A percentile compares a stretch with the other conserved stretches of the same genome.
Conservation (phyloP, 37 sponge, comb jelly and placozoan species). For the Axinella damicornis region DNA sequence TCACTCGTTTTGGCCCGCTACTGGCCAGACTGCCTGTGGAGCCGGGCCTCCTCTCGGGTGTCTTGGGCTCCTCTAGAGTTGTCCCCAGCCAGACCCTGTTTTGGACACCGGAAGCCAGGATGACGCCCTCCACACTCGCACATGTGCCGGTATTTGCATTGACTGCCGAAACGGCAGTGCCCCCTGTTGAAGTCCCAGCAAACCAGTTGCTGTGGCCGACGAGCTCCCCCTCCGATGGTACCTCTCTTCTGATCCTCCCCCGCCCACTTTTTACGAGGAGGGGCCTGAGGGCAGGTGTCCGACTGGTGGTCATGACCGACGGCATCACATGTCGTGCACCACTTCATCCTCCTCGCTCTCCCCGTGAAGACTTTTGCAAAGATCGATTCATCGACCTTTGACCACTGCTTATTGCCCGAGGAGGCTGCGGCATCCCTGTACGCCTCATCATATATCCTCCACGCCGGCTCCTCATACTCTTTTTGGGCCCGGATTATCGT, state of each 20-base stretch:
- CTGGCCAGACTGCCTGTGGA: no score
- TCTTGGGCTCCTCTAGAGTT: no score
- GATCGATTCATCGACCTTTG: neutral
- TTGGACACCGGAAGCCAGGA: neutral
- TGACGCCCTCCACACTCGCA: conserved; percentile 5
- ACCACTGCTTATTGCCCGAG: neutral
- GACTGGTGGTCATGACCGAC: no score
- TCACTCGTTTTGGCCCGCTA: no score
- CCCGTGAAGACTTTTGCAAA: neutral
- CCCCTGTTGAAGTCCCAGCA: neutral
- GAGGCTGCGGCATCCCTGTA: conserved; percentile 11
- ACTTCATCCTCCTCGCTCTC: neutral
- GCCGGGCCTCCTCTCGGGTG: no score
- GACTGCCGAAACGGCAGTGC: neutral
- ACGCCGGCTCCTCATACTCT: conserved; percentile 7
- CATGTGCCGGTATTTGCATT: neutral
- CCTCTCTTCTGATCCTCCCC: no score
- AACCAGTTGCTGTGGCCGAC: neutral
- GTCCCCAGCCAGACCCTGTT: neutral
- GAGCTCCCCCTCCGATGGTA: no score
- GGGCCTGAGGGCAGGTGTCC: no score
- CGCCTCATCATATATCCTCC: conserved; percentile 18
- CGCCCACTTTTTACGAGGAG: no score
- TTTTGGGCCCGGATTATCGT: neutral
- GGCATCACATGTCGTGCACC: no score